phyloP scores from a whole-genome alignment of 1,140 invertebrate genomes.

The Dinoponera quadriceps region DNA sequence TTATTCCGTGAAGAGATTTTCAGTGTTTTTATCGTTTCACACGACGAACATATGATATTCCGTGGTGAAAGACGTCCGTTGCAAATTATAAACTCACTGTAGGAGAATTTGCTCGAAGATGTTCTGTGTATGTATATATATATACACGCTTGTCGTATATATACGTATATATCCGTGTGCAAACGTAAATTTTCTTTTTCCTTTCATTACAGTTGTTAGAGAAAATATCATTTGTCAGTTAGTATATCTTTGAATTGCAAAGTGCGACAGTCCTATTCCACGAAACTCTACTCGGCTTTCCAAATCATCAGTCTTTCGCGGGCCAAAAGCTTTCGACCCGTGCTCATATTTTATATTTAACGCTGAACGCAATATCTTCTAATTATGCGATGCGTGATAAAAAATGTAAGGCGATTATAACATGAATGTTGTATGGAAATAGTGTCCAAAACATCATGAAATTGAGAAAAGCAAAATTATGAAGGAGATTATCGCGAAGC shows the following conservation, averaged over 20 bases:
- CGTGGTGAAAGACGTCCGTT: background rate
- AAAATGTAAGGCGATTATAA: background rate
- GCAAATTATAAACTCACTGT: background rate
- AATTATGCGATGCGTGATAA: background rate
- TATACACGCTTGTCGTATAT: no score
- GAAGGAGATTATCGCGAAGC: background rate
- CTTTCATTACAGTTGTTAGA: background rate
- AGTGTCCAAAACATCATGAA: background rate
- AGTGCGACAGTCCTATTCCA: background rate
- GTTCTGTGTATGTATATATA: background rate
- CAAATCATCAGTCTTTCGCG: conserved; percentile 14
- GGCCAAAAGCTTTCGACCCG: background rate
- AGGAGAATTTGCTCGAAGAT: background rate
- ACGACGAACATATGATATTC: conserved; percentile 3
- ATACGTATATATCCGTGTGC: no score
- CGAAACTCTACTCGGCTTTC: background rate
- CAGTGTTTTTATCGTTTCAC: background rate
- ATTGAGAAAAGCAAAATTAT: background rate
- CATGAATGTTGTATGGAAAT: background rate
- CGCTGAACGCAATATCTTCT: background rate
- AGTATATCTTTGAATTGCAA: background rate
- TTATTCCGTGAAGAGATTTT: background rate
- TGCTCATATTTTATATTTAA: background rate
- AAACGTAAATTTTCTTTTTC: no score
- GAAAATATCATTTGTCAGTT: background rate